A percentile compares a stretch with the other conserved stretches of the same genome.
Conservation (phyloP, 2,113 vertebrate genomes). For the Notothenia rossii region DNA sequence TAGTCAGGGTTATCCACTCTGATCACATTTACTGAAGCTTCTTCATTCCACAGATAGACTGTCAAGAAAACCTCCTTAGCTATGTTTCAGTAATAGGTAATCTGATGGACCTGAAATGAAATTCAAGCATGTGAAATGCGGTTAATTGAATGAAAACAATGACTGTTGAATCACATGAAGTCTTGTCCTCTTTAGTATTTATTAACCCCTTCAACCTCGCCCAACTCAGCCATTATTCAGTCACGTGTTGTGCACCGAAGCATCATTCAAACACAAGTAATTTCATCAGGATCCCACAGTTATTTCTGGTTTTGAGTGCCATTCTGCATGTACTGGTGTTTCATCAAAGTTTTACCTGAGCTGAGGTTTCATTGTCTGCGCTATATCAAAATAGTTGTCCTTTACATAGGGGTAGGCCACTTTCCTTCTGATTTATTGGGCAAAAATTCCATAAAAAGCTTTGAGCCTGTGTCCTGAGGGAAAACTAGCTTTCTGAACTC, state of each 20-base stretch:
- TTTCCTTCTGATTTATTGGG: too few relatives aligned
- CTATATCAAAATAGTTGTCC: slow-evolving; percentile 20
- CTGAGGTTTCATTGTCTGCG: background rate
- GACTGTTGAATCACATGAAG: slow-evolving; percentile 13
- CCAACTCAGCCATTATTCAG: background rate
- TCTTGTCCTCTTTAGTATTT: slow-evolving; percentile 9
- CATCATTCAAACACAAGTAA: background rate
- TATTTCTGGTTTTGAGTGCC: background rate
- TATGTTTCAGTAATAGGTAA: background rate
- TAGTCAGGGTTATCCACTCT: background rate
- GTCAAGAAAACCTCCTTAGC: background rate
- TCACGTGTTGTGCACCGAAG: slow-evolving; percentile 12
- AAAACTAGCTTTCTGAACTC: too few relatives aligned
- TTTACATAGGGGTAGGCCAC: background rate
- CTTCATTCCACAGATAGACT: background rate
- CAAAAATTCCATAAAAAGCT: too few relatives aligned
- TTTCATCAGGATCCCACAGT: slow-evolving; percentile 2
- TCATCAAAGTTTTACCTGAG: background rate
- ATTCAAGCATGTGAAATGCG: slow-evolving; percentile 20
- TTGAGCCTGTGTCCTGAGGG: too few relatives aligned
- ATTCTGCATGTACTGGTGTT: slow-evolving; percentile 4
- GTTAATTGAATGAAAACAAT: slow-evolving; percentile 16
- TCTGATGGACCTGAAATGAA: slow-evolving; percentile 11
- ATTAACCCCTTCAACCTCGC: slow-evolving; percentile 6
- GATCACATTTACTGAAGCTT: slow-evolving; percentile 2